Evolutionary conservation across 2,888 invertebrate genomes (phyloP), one percentile per base, ranked within the genome.

Genomic region (Ophion obscuratus): DNA sequence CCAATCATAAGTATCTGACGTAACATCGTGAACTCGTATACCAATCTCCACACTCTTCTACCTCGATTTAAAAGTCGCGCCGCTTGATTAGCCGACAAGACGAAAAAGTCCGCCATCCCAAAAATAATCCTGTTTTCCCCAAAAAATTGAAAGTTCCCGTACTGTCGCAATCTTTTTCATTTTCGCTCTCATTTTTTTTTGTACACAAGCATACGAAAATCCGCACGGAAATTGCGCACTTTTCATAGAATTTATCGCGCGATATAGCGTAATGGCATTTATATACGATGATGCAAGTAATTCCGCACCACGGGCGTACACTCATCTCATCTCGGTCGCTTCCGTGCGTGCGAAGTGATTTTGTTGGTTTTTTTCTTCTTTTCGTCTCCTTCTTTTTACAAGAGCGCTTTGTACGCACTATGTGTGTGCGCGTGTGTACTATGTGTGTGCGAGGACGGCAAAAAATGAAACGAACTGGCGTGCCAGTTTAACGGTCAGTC

Each of bases 401-500:
- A 31, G 44, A 64, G 31, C 14, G 47, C 57, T 67, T 40, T 20
- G 77, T 53, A 17, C 53, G 53, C 53, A 9, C 6, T 40, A 9
- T 40, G 40, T 9, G 40, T 40, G 40, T 5, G 40, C 9, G 7
- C 9, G 7, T 5, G 40, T 7, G 7, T 40, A 9, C 9, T 36
- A 11, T 11, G 47, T 53, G 53, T 53, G 14, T 3, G 17, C 14
- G 66, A 14, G 40, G 53, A 68, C 14, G 67, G 36, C 57, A 78
- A 78, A 70, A 61, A 70, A 68, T 77, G 57, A 64, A 68, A 57
- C 59, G 40, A 47, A 78, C 78, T 77, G 80, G 84, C 84, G 79
- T 74, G 76, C 76, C 71, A 76, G 84, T 84, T 84, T 80, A 84
- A 84, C 84, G 84, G 75, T 84, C 84, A 80, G 66, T 84, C 73